Base-by-base conservation (phyloP, 2,797 vertebrate species). In the Sphenopsis melanotis region DNA sequence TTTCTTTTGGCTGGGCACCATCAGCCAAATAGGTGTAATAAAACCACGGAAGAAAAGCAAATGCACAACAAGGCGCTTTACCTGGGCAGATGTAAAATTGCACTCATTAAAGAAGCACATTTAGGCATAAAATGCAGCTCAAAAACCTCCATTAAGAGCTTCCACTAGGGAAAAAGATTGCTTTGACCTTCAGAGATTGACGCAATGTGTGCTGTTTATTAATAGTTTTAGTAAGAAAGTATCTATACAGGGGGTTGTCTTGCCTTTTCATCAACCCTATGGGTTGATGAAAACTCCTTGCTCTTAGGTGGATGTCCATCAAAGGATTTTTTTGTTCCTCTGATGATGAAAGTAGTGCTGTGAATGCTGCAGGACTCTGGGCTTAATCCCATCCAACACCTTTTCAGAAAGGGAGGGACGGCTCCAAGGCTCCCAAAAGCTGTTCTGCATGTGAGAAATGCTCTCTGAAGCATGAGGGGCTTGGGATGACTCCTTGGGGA, bases 141-240 rank as follows among this genome's bases (percentile, higher is more conserved):
- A 47, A 42, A 89, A 90, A 75, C 69, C 68, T 70, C 76, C 6
- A 36, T 4, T 83, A 60, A 90, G 75, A 87, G 90, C 83, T 89
- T 94, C 72, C 60, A 80, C 66, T 13, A 42, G 63, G 77, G 61
- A 64, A 82, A 95, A 91, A 93, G 77, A 96, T 96, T 93, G 74
- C 89, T 94, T 89, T 94, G 94, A 95, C 94, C 93, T 95, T 96
- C 93, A 88, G 82, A 83, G 89, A 37, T 47, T 94, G 95, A 95
- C 20, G 44, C 77, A 91, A n/a, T 61, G 36, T 94, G 55, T 11
- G 20, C 32, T 49, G 79, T 72, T 92, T 91, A 95, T 92, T 94
- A 96, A 95, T 91, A 72, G 36, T 89, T 92, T 49, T 59, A 95
- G 69, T 52, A 68, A 94, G 50, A 86, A 93, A 83, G 47, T 56